Conservation (phyloP, 2,888 invertebrate species). For the Tortricodes alternella region DNA sequence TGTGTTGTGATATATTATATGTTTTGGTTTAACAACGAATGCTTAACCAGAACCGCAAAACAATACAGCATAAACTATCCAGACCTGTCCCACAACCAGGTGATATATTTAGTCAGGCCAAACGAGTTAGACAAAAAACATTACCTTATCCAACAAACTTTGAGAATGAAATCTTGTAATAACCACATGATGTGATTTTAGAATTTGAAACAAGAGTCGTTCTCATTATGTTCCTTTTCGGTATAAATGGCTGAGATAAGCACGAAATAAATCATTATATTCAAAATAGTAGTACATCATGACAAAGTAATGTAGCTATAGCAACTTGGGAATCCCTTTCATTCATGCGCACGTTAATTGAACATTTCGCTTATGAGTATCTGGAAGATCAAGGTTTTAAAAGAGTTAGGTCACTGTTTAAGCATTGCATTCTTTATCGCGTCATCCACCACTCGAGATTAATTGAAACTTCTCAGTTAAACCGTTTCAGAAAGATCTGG, state of each 20-base stretch:
- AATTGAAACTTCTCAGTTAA: constrained; percentile 68
- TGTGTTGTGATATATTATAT: too few relatives aligned
- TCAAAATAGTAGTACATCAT: too few relatives aligned
- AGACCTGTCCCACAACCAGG: neutral
- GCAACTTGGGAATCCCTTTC: too few relatives aligned
- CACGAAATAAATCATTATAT: too few relatives aligned
- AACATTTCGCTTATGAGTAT: constrained; percentile 35
- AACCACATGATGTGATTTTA: neutral
- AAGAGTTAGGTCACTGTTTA: constrained; percentile 34
- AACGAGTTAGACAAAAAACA: constrained; percentile 3
- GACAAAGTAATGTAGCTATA: too few relatives aligned
- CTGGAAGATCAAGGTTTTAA: constrained; percentile 40
- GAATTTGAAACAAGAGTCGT: too few relatives aligned
- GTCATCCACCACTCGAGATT: constrained; percentile 42
- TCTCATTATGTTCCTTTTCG: too few relatives aligned
- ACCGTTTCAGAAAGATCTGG: constrained; percentile 73
- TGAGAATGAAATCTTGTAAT: neutral
- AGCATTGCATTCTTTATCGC: constrained; percentile 25
- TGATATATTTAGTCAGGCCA: neutral
- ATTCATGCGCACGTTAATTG: constrained; percentile 4
- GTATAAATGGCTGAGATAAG: too few relatives aligned
- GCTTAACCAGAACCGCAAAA: too few relatives aligned
- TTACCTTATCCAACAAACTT: neutral
- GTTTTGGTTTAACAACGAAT: too few relatives aligned
- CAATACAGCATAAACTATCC: neutral